These are phyloP conservation scores for Podotricha telesiphe DNA, from an alignment of 2,888 invertebrate genomes.

Conservation along the genomic window DNA sequence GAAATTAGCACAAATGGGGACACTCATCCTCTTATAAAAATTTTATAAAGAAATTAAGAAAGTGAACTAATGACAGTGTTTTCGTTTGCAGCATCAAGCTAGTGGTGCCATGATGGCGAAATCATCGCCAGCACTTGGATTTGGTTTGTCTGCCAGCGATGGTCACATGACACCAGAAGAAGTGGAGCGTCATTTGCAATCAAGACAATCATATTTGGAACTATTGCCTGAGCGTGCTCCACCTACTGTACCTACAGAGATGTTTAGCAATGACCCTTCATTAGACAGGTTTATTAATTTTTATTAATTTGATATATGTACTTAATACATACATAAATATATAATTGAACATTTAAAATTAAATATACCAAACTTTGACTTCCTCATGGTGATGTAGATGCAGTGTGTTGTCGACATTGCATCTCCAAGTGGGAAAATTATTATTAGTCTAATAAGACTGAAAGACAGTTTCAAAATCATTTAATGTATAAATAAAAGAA, in stretches of 20 bases:
- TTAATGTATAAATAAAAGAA: too few relatives aligned
- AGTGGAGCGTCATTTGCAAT: conserved; percentile 94
- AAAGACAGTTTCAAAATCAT: too few relatives aligned
- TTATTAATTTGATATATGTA: background rate
- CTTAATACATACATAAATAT: too few relatives aligned
- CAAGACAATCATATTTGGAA: conserved; percentile 91
- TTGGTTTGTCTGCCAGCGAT: conserved; percentile 79
- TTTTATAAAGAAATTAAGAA: background rate
- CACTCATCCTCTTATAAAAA: conserved; percentile 28
- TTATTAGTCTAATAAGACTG: too few relatives aligned
- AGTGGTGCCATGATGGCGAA: conserved; percentile 77
- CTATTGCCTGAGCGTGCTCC: conserved; percentile 93
- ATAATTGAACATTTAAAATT: background rate
- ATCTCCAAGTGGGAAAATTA: too few relatives aligned
- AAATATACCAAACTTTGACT: too few relatives aligned
- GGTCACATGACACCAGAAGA: conserved; percentile 96
- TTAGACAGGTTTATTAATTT: conserved; percentile 87
- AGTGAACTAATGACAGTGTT: conserved; percentile 6
- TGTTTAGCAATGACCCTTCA: conserved; percentile 97
- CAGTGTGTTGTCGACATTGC: too few relatives aligned
- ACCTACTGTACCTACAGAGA: conserved; percentile 95
- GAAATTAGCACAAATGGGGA: conserved; percentile 23
- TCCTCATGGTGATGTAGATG: too few relatives aligned
- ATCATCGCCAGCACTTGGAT: conserved; percentile 79
- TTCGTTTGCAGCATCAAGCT: conserved; percentile 77